Percentiles rank a stretch among this genome's conserved stretches.
phyloP scores from a whole-genome alignment of 1,140 invertebrate genomes.

The Leptestheria dahalacensis region DNA sequence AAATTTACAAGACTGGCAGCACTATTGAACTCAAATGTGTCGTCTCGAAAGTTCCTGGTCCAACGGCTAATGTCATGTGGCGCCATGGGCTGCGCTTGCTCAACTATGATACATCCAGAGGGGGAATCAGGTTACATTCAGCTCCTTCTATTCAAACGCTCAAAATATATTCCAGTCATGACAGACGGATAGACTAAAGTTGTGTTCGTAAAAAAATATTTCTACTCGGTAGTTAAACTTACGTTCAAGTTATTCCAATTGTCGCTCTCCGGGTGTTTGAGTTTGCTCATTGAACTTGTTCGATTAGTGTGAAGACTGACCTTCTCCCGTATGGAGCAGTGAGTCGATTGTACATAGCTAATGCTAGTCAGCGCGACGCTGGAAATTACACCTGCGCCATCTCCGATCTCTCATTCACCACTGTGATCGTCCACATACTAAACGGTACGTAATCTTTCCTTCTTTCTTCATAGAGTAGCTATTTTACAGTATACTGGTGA shows the following conservation, averaged over 20 bases:
- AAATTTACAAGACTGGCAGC: conserved; percentile 72
- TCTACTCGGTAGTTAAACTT: too few species aligned
- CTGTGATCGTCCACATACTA: conserved; percentile 61
- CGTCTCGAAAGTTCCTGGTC: conserved; percentile 59
- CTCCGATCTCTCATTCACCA: conserved; percentile 55
- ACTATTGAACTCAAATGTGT: conserved; percentile 71
- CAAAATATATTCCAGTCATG: too few species aligned
- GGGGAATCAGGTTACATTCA: conserved; percentile 72
- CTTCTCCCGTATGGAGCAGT: conserved; percentile 54
- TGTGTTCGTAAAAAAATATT: neutral
- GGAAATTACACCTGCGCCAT: conserved; percentile 70
- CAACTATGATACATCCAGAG: conserved; percentile 68
- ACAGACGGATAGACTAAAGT: too few species aligned
- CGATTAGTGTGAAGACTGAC: conserved; percentile 61
- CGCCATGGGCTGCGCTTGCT: conserved; percentile 54
- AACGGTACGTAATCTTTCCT: too few species aligned
- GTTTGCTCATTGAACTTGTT: conserved; percentile 10
- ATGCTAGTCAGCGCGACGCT: conserved; percentile 64
- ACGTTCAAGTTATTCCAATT: neutral
- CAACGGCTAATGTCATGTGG: conserved; percentile 60
- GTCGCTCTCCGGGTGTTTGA: conserved; percentile 15
- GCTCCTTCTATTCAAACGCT: too few species aligned
- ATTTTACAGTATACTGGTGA: too few species aligned
- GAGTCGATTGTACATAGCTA: conserved; percentile 63
- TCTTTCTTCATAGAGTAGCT: too few species aligned